Evolutionary conservation across 2,888 invertebrate genomes (phyloP), one percentile per base, ranked within the genome.

Genomic region (Drosophila suboccidentalis): DNA sequence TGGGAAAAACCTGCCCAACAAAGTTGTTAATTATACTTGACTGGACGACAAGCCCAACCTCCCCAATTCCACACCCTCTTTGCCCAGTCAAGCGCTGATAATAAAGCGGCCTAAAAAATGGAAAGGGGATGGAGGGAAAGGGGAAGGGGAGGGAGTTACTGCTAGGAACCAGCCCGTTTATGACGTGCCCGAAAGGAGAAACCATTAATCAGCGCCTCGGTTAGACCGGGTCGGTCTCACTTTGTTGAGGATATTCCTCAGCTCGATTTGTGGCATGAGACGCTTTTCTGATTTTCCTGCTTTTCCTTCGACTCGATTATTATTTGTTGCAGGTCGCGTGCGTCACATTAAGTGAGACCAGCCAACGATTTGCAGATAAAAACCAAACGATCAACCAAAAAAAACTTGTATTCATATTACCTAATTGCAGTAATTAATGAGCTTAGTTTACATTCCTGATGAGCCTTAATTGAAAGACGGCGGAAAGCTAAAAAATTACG

Each of bases 11-110:
- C 72, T 69, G 74, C 65, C 66, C 81, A 83, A 88, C 90, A 90
- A 88, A 90, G 72, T 90, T 87, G 87, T 87, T 87, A 87, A 87
- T 87, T 90, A 87, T 88, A 87, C 90, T 87, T 88, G 87, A 90
- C 90, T 90, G 90, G 86, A 75, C 86, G 80, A 69, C 72, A 71
- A 49, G 38, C 61, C 51, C 51, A 55, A 53, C 13, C 46, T 38
- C 39, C 46, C 50, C 50, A 34, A 17, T 8, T 22, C 19, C 32
- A 34, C 22, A 55, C 32, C 49, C 53, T 66, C 74, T 67, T 62
- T 84, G 78, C 73, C 69, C 79, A 78, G 70, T 76, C 86, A 79
- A 74, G 71, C 87, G 64, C 70, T 78, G 71, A 76, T 86, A 73
- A 78, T 75, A 54, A 22, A 70, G 62, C 44, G 26, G 44, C 32